A percentile compares a stretch with the other conserved stretches of the same genome.
These are phyloP conservation scores for Syngnathus floridae DNA, from an alignment of 2,113 vertebrate genomes.

Conservation along the genomic window DNA sequence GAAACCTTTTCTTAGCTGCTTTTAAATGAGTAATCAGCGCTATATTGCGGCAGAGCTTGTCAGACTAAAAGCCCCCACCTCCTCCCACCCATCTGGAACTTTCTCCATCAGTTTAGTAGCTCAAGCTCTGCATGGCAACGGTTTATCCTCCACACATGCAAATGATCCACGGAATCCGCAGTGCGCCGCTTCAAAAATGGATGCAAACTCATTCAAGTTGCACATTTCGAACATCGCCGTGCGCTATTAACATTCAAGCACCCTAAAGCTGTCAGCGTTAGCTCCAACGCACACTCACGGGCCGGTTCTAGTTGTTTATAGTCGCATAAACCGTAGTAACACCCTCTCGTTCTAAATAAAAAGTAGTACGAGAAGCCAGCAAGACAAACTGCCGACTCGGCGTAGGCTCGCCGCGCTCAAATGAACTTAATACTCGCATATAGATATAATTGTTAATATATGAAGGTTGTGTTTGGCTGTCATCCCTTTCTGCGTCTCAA, in stretches of 20 bases:
- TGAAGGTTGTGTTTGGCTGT: constrained; percentile 11
- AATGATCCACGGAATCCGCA: neutral
- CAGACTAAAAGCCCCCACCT: neutral
- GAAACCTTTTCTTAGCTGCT: neutral
- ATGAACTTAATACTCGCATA: constrained; percentile 8
- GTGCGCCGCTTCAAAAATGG: neutral
- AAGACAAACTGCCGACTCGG: constrained; percentile 31
- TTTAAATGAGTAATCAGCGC: neutral
- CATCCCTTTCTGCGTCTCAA: constrained; percentile 7
- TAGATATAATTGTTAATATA: constrained; percentile 11
- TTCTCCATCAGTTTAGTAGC: neutral
- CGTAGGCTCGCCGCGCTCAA: constrained; percentile 18
- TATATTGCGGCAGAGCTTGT: neutral
- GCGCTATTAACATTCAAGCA: neutral
- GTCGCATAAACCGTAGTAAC: neutral
- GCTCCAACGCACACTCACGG: neutral
- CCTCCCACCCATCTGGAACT: neutral
- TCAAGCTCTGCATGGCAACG: neutral
- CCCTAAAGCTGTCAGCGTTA: neutral
- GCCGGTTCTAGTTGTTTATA: neutral
- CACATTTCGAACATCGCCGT: neutral
- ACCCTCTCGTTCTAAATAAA: neutral
- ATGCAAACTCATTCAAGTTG: neutral
- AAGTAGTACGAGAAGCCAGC: neutral
- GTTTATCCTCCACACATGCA: neutral